These are phyloP conservation scores for Lissocephala sabroskyi DNA, from an alignment of 2,888 invertebrate genomes.

Conservation along the genomic window DNA sequence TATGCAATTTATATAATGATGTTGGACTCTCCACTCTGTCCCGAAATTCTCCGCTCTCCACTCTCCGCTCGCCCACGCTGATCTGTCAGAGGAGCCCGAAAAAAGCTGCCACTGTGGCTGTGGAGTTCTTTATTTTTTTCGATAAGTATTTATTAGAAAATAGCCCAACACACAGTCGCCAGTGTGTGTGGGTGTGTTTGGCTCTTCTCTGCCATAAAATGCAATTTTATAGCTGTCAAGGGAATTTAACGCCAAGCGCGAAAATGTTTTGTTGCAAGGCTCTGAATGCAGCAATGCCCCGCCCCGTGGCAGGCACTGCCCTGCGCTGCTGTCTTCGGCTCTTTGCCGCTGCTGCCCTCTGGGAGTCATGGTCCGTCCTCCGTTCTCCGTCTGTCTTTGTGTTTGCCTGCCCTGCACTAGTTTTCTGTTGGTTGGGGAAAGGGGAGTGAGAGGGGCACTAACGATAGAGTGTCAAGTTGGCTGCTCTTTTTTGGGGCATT, in stretches of 20 bases:
- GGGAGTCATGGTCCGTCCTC: too few species aligned
- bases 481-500: slow-evolving; percentile 32
- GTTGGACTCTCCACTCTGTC: slow-evolving; percentile 48
- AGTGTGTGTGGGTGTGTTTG: slow-evolving; percentile 24
- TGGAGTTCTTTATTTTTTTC: slow-evolving; percentile 27
- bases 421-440: too few species aligned
- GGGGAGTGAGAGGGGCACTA: too few species aligned
- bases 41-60: background rate
- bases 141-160: slow-evolving; percentile 65
- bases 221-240: slow-evolving; percentile 72
- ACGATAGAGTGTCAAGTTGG: slow-evolving; percentile 68
- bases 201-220: slow-evolving; percentile 58
- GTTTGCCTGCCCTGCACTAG: slow-evolving; percentile 52
- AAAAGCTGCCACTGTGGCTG: slow-evolving; percentile 7
- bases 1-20: slow-evolving; percentile 62
- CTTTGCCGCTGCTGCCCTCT: slow-evolving; percentile 1
- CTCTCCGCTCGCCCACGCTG: background rate
- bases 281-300: background rate
- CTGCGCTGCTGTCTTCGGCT: background rate
- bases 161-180: slow-evolving; percentile 14
- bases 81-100: too few species aligned
- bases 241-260: slow-evolving; percentile 67
- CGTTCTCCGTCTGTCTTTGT: slow-evolving; percentile 45
- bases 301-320: slow-evolving; percentile 53
- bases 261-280: slow-evolving; percentile 36